Conservation (phyloP, 2,113 vertebrate species). For the Pluvialis apricaria region DNA sequence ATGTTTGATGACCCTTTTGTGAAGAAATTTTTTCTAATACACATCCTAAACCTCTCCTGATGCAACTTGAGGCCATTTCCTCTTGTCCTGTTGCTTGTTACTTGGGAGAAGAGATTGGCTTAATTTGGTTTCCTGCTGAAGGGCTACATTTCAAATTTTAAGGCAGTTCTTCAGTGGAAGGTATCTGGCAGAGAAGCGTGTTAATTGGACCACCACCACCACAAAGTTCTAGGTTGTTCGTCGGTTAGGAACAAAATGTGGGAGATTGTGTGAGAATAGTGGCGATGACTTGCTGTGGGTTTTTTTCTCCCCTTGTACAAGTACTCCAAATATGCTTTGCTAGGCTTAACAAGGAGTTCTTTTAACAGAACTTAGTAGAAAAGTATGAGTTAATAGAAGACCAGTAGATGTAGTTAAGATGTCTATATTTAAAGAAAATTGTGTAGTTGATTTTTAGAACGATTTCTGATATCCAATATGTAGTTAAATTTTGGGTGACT, state of each 20-base stretch:
- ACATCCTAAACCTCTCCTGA: too few species aligned
- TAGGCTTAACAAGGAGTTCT: background rate
- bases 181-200: rapidly evolving
- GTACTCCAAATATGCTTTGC: background rate
- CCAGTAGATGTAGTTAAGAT: background rate
- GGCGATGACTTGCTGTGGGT: background rate
- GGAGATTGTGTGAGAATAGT: background rate
- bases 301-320: background rate
- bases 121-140: background rate
- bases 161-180: background rate
- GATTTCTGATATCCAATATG: background rate
- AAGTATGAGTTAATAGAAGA: background rate
- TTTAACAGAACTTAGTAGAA: background rate
- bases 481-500: background rate
- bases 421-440: background rate
- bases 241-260: background rate
- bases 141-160: background rate
- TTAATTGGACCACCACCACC: background rate
- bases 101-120: background rate
- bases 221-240: background rate
- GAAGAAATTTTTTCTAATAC: too few species aligned
- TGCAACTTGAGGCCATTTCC: too few species aligned
- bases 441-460: background rate
- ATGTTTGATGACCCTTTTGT: too few species aligned
- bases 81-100: too few species aligned